These are phyloP conservation scores for Calephelis perditalis DNA, from an alignment of 2,888 invertebrate genomes.

Conservation along the genomic window DNA sequence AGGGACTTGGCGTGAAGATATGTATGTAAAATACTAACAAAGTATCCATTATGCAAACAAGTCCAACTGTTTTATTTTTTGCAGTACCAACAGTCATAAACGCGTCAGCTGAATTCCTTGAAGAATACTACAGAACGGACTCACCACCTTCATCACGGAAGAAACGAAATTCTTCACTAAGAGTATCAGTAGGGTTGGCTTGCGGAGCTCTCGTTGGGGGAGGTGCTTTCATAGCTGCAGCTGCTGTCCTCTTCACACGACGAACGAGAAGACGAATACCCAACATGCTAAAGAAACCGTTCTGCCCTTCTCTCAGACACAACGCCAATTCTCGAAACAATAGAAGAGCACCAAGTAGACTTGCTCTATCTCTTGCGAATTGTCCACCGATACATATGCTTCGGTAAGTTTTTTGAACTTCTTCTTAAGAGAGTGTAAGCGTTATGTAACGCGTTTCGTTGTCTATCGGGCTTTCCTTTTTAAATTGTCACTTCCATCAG, in stretches of 20 bases:
- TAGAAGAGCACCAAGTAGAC: slow-evolving; percentile 56
- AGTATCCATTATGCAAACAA: too few relatives aligned
- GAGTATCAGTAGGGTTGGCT: slow-evolving; percentile 61
- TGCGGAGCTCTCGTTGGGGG: slow-evolving; percentile 70
- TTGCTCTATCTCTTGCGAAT: slow-evolving; percentile 63
- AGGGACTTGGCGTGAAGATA: too few relatives aligned
- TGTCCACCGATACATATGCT: slow-evolving; percentile 71
- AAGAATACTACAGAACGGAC: slow-evolving; percentile 79
- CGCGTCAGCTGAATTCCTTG: slow-evolving; percentile 78
- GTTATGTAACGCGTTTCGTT: too few relatives aligned
- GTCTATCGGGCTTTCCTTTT: too few relatives aligned
- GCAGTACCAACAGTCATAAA: slow-evolving; percentile 77
- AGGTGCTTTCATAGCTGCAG: slow-evolving; percentile 77
- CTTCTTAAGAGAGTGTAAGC: too few relatives aligned
- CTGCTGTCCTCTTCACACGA: slow-evolving; percentile 81
- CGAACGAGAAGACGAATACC: slow-evolving; percentile 58
- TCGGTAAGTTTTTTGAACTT: slow-evolving; percentile 40
- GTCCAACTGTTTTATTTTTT: slow-evolving; percentile 12
- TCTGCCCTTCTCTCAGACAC: slow-evolving; percentile 56
- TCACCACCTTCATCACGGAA: slow-evolving; percentile 58
- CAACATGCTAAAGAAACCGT: slow-evolving; percentile 66
- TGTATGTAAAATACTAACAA: too few relatives aligned
- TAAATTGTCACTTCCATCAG: too few relatives aligned
- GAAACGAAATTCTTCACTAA: slow-evolving; percentile 71
- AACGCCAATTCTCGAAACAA: slow-evolving; percentile 59